phyloP scores from a whole-genome alignment of 2,113 vertebrate genomes.

The Aegithalos caudatus region DNA sequence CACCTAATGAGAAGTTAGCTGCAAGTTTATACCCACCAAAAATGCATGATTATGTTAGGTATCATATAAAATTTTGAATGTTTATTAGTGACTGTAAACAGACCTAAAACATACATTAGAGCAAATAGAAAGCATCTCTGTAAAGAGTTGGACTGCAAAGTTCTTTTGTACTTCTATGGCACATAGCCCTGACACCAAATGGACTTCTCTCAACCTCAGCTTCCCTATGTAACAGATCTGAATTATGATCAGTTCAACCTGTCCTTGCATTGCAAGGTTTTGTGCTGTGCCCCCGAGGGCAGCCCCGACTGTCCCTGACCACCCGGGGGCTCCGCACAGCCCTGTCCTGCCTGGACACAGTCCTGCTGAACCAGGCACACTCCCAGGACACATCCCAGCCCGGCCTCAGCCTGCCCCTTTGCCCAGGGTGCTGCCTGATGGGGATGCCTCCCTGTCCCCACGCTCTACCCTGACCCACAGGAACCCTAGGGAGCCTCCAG shows the following conservation, averaged over 20 bases:
- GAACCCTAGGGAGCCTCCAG: fast-evolving
- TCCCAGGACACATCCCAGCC: fast-evolving
- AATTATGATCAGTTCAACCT: background rate
- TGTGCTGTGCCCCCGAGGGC: background rate
- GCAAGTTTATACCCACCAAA: background rate
- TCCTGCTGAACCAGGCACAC: fast-evolving
- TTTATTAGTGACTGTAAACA: background rate
- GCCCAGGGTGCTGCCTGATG: fast-evolving
- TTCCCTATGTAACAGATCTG: background rate
- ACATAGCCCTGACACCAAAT: background rate
- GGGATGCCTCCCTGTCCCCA: fast-evolving
- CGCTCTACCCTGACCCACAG: no score
- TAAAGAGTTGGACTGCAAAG: background rate
- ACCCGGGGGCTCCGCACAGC: fast-evolving
- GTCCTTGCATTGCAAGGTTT: background rate
- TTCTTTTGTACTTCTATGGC: fast-evolving
- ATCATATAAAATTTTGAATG: background rate
- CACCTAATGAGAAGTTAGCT: background rate
- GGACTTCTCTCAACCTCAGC: background rate
- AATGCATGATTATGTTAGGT: background rate
- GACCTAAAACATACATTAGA: background rate
- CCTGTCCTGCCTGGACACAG: fast-evolving
- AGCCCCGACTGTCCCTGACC: background rate
- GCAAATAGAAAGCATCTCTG: background rate
- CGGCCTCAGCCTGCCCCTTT: background rate